A percentile compares a stretch with the other conserved stretches of the same genome.
These are phyloP conservation scores for Lasioglossum morio DNA, from an alignment of 2,888 invertebrate genomes.

Conservation along the genomic window DNA sequence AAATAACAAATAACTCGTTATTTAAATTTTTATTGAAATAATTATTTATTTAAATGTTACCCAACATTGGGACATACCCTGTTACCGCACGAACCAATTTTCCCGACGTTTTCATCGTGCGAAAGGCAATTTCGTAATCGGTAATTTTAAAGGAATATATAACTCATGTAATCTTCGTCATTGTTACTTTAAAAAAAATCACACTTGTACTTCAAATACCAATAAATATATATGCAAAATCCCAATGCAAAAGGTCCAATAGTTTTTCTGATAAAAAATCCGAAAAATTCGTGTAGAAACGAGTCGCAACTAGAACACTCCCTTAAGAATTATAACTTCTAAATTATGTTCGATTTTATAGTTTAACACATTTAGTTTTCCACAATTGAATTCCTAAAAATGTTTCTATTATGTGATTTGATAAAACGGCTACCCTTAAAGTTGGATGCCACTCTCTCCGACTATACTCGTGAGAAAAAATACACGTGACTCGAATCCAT, in stretches of 20 bases:
- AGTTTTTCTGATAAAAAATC: no score
- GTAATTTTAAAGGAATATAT: no score
- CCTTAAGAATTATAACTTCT: no score
- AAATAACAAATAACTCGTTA: no score
- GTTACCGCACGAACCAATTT: no score
- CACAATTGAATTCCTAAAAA: background rate
- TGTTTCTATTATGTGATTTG: background rate
- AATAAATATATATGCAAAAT: background rate
- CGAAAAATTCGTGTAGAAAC: no score
- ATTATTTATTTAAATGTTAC: no score
- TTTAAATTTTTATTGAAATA: no score
- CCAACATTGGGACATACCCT: no score
- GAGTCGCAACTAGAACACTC: no score
- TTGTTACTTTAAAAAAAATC: background rate
- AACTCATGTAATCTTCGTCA: background rate
- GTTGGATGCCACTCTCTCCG: background rate
- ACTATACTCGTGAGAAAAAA: conserved; percentile 42
- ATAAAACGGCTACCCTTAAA: background rate
- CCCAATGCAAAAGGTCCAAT: background rate
- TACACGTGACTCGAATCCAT: conserved; percentile 38
- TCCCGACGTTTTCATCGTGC: no score
- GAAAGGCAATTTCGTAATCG: no score
- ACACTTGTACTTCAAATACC: background rate
- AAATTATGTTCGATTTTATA: background rate
- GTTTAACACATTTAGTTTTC: background rate